Base-by-base conservation (phyloP, 2,888 invertebrate species). In the Amblyjoppa fuscipennis region DNA sequence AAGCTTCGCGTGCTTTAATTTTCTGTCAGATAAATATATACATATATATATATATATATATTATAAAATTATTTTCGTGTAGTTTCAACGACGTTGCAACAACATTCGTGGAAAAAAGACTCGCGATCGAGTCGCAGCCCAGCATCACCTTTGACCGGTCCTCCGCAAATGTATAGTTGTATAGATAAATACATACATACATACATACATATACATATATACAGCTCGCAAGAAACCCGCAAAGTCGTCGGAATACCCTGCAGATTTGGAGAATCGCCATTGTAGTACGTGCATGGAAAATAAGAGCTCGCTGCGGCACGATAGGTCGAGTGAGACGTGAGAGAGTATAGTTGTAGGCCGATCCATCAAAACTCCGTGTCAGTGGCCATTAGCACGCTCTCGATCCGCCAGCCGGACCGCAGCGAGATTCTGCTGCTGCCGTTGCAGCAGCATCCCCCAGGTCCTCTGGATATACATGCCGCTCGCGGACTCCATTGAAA, bases 351-450 rank as follows among this genome's bases (percentile, higher is more conserved):
- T 90, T 89, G 90, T 88, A 89, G 93, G 93, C 92, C 94, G 94
- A 95, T 95, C 95, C 95, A 95, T 96, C 96, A 96, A 95, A 95
- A 94, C 94, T 94, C 94, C 94, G 95, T 95, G 95, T 95, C 96
- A 95, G 95, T 95, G 95, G 95, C 95, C 95, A 96, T 96, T 96
- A 95, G 95, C 95, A 95, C 95, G 95, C 95, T 95, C 95, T 94
- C 95, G 94, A 85, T 87, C 84, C 85, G 82, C 84, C 79, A 73
- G 78, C 88, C 91, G 92, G 91, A 89, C 90, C 89, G 90, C 90
- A 88, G 90, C 88, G 90, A 88, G 85, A 82, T 78, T 82, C 87
- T 83, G 89, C 83, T 81, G 82, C 84, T 89, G 86, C 87, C 73
- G 85, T 85, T 85, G 59, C 89, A 83, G 82, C 87, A 71, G 85